phyloP scores from a whole-genome alignment of 2,888 invertebrate genomes.

The Drosophila leonis region DNA sequence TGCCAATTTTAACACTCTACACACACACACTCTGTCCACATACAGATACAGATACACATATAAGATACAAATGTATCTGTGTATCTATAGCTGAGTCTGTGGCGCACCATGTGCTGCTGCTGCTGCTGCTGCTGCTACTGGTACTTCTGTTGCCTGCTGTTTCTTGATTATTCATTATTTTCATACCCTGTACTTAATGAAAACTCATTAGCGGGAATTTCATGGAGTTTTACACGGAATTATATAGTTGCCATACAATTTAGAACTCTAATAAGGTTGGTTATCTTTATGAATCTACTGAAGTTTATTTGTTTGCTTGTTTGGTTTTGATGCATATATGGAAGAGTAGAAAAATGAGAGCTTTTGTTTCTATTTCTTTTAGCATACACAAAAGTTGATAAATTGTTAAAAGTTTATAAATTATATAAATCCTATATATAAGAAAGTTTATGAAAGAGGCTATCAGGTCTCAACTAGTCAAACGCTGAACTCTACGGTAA shows the following conservation, averaged over 20 bases:
- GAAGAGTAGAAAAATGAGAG: too few relatives aligned
- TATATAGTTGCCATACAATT: background rate
- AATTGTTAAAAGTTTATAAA: background rate
- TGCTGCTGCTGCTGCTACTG: constrained; percentile 48
- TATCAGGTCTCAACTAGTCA: too few relatives aligned
- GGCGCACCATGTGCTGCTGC: constrained; percentile 61
- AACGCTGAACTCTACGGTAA: too few relatives aligned
- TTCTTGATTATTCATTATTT: constrained; percentile 70
- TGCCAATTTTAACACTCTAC: constrained; percentile 71
- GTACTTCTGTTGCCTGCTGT: constrained; percentile 13
- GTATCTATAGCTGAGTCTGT: constrained; percentile 38
- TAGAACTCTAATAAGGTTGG: background rate
- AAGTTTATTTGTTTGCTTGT: background rate
- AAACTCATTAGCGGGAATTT: background rate
- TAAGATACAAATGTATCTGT: constrained; percentile 54
- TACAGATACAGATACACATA: constrained; percentile 18
- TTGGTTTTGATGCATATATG: too few relatives aligned
- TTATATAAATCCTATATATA: background rate
- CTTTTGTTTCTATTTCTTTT: too few relatives aligned
- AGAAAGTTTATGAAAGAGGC: too few relatives aligned
- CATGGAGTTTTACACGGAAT: background rate
- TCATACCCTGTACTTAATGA: constrained; percentile 5
- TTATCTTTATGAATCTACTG: background rate
- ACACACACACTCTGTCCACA: background rate
- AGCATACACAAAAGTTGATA: background rate